A percentile compares a stretch with the other conserved stretches of the same genome.
These are phyloP conservation scores for Hoplostethus atlanticus DNA, from an alignment of 2,797 vertebrate species.

Conservation along the genomic window DNA sequence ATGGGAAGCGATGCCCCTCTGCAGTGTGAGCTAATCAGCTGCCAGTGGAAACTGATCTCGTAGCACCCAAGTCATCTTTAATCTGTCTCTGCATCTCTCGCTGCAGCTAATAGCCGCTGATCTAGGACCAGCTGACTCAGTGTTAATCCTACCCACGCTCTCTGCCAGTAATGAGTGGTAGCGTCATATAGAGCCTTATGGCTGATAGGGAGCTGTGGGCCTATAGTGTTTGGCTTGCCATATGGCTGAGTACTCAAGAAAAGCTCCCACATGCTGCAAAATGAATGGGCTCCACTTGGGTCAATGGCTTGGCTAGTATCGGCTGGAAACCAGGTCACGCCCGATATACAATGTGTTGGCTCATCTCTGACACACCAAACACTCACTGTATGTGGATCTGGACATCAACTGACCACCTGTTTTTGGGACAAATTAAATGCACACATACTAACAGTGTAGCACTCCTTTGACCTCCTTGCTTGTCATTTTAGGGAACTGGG, in stretches of 20 bases:
- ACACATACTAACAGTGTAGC: neutral
- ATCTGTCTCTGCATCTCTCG: conserved; percentile 36
- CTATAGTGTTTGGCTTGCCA: conserved; percentile 14
- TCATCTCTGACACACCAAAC: neutral
- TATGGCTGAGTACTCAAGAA: conserved; percentile 24
- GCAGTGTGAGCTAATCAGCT: conserved; percentile 13
- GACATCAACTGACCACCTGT: neutral
- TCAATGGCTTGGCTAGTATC: conserved; percentile 14
- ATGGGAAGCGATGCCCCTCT: neutral
- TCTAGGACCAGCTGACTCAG: conserved; percentile 54
- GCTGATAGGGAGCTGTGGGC: conserved; percentile 18
- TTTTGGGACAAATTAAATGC: neutral
- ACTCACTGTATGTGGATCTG: neutral
- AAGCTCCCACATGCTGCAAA: conserved; percentile 21
- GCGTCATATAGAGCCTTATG: conserved; percentile 16
- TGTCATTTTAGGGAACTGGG: conserved; percentile 2
- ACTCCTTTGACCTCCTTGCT: neutral
- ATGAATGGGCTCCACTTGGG: conserved; percentile 20
- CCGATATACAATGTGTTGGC: neutral
- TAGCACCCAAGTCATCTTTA: conserved; percentile 39
- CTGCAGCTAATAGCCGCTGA: conserved; percentile 40
- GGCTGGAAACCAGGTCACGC: conserved; percentile 18
- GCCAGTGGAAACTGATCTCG: conserved; percentile 14
- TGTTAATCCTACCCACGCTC: conserved; percentile 30
- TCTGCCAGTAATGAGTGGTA: conserved; percentile 39